A percentile compares a stretch with the other conserved stretches of the same genome.
Conservation (phyloP, 2,113 vertebrate species). For the Rhinolophus sinicus region DNA sequence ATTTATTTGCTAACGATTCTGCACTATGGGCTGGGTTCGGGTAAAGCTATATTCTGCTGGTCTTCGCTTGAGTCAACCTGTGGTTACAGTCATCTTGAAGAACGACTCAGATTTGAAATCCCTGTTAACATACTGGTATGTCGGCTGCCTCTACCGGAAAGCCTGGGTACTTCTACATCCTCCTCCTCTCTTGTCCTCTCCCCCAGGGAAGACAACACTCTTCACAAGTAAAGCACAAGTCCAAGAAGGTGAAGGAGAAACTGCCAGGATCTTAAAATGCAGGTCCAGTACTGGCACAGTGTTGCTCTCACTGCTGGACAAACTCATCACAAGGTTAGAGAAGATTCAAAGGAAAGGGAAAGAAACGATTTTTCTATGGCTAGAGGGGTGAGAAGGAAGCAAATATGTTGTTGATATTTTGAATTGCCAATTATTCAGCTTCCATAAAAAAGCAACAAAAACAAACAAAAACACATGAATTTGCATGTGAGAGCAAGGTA, state of each 20-base stretch:
- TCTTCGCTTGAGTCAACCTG: background rate
- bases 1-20: background rate
- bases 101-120: background rate
- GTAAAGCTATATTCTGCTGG: background rate
- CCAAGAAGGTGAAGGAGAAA: background rate
- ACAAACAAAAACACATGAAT: too few species aligned
- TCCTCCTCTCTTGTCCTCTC: background rate
- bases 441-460: background rate
- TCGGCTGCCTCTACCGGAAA: background rate
- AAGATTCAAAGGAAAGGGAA: background rate
- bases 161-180: accelerated
- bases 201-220: background rate
- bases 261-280: background rate
- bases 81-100: background rate
- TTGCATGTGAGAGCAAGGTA: too few species aligned
- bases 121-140: background rate
- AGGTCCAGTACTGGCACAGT: background rate
- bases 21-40: background rate
- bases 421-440: background rate
- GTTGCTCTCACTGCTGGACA: background rate
- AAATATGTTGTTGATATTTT: background rate
- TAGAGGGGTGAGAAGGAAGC: too few species aligned
- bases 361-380: background rate
- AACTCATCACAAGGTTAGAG: background rate
- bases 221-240: background rate